Conservation (phyloP, 2,113 vertebrate species). For the Jaculus jaculus region DNA sequence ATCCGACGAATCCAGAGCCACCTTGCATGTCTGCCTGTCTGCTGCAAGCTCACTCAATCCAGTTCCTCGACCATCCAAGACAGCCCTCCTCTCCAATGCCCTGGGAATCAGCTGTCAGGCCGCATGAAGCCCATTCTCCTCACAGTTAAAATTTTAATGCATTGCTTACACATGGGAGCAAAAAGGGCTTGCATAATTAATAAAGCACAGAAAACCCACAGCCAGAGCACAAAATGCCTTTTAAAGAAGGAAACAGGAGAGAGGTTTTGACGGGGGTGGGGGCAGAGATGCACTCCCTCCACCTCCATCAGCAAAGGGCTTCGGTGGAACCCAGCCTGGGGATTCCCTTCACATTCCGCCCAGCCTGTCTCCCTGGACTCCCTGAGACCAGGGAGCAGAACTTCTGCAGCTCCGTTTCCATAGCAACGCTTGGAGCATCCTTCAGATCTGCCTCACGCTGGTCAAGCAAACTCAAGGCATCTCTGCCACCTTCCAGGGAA, state of each 20-base stretch:
- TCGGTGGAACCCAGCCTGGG: too few relatives aligned
- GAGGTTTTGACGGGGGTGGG: background rate
- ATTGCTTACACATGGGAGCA: background rate
- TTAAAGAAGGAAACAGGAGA: background rate
- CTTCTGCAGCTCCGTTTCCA: rapidly evolving
- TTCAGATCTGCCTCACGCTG: background rate
- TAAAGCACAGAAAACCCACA: background rate
- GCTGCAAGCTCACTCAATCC: background rate
- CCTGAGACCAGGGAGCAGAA: rapidly evolving
- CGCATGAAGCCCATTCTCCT: conserved; percentile 18
- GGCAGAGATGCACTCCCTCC: too few relatives aligned
- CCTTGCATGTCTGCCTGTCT: rapidly evolving
- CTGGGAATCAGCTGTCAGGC: background rate
- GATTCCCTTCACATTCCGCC: background rate
- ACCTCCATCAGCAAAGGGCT: background rate
- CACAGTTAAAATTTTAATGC: conserved; percentile 39
- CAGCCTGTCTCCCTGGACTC: background rate
- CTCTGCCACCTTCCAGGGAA: background rate
- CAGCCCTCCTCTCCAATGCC: background rate
- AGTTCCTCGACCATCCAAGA: background rate
- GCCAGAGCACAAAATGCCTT: background rate
- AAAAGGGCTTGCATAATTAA: conserved; percentile 50
- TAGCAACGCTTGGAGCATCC: background rate
- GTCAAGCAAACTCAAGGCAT: background rate
- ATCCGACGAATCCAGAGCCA: background rate